Percentiles rank a stretch among this genome's conserved stretches.
phyloP scores from a whole-genome alignment of 2,113 vertebrate genomes.

The Regulus satrapa region DNA sequence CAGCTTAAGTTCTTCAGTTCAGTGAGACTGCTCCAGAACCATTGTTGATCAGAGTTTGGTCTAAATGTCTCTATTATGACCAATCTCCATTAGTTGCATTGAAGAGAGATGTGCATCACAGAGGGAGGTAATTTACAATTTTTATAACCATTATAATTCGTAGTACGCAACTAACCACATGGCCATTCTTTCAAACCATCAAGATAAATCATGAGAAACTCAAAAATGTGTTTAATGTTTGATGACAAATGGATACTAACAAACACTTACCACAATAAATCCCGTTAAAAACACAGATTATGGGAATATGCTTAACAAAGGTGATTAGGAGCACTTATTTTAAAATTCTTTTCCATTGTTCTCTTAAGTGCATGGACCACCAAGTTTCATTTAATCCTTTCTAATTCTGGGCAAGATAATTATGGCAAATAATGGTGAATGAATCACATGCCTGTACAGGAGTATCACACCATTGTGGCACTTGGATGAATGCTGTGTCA shows the following conservation, averaged over 20 bases:
- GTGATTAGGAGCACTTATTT: slow-evolving; percentile 15
- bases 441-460: slow-evolving; percentile 52
- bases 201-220: slow-evolving; percentile 22
- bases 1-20: not conserved
- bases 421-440: slow-evolving; percentile 53
- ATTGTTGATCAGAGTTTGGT: not conserved
- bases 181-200: slow-evolving; percentile 1
- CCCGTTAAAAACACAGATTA: slow-evolving; percentile 7
- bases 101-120: not conserved
- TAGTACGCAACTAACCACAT: slow-evolving; percentile 7
- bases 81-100: not conserved
- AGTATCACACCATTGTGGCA: slow-evolving; percentile 32
- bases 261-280: slow-evolving; percentile 4
- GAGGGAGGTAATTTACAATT: slow-evolving; percentile 3
- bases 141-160: slow-evolving; percentile 25
- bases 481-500: slow-evolving; percentile 21
- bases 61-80: not conserved
- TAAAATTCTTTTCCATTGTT: not conserved
- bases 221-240: not conserved
- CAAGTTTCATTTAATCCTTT: slow-evolving; percentile 52
- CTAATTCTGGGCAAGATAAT: slow-evolving; percentile 45
- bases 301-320: not conserved
- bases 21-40: not conserved
- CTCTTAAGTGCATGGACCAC: slow-evolving; percentile 21
- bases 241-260: slow-evolving; percentile 13